Percentiles rank a stretch among this genome's conserved stretches.
phyloP scores from a whole-genome alignment of 2,113 vertebrate species.

The Rhinolophus sinicus region DNA sequence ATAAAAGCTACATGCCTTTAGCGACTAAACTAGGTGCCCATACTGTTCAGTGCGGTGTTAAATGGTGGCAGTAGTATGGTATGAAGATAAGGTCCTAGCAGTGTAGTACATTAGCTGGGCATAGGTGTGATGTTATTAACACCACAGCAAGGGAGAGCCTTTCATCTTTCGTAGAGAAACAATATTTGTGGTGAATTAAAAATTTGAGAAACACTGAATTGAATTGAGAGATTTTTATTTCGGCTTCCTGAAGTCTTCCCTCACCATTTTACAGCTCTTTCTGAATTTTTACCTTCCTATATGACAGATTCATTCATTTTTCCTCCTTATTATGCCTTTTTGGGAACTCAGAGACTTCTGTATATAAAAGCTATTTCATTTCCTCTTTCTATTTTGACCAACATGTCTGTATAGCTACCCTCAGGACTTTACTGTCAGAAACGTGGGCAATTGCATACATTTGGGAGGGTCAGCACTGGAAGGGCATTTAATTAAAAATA shows the following conservation, averaged over 20 bases:
- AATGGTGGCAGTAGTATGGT: background rate
- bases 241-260: background rate
- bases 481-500: conserved; percentile 58
- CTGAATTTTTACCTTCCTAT: background rate
- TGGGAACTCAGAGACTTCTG: background rate
- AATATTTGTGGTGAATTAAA: background rate
- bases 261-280: conserved; percentile 2
- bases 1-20: background rate
- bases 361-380: conserved; percentile 49
- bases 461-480: conserved; percentile 46
- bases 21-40: background rate
- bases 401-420: background rate
- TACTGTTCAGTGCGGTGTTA: background rate
- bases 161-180: background rate
- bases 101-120: background rate
- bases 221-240: conserved; percentile 29
- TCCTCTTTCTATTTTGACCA: conserved; percentile 49
- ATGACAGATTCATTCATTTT: conserved; percentile 4
- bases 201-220: background rate
- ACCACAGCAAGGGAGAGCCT: background rate
- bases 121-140: background rate
- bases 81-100: background rate
- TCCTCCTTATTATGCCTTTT: conserved; percentile 1
- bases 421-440: conserved; percentile 67
- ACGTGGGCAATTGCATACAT: conserved; percentile 70